Evolutionary conservation across 64 coral and sea anemone genomes (phyloP).

Genomic region (Dendrophyllia cribrosa): DNA sequence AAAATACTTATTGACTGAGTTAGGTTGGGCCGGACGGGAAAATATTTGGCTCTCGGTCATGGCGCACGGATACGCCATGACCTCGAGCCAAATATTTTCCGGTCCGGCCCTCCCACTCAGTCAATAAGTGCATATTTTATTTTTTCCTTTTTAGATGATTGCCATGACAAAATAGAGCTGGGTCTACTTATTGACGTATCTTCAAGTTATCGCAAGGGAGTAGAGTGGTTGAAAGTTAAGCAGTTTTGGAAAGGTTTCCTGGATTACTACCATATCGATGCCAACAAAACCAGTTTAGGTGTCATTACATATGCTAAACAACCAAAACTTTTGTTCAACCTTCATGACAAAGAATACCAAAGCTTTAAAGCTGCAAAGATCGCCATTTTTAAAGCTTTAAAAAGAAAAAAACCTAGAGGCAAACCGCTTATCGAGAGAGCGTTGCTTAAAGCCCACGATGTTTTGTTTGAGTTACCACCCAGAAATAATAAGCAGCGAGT

Average conservation of each 20-base stretch:
- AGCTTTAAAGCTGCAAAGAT: neutral
- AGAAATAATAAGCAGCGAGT: neutral
- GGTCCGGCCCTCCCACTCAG: too few species aligned
- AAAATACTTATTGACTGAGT: too few species aligned
- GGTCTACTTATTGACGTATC: neutral
- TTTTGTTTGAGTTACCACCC: neutral
- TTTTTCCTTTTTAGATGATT: neutral
- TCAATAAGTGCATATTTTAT: too few species aligned
- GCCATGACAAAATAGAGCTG: neutral
- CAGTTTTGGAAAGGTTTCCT: neutral
- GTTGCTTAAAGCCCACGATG: neutral
- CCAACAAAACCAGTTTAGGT: neutral
- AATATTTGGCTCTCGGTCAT: too few species aligned
- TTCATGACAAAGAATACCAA: neutral
- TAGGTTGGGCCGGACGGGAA: too few species aligned
- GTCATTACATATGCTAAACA: neutral
- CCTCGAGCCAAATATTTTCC: too few species aligned
- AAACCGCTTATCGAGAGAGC: neutral
- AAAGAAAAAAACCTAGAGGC: neutral
- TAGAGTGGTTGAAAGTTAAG: neutral
- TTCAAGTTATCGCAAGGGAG: neutral
- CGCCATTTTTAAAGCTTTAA: neutral
- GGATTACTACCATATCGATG: neutral
- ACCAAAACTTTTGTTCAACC: neutral
- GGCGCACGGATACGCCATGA: too few species aligned